Evolutionary conservation across 2,113 vertebrate genomes (phyloP), one percentile per base, ranked within the genome.

Genomic region (Cyphotilapia sp.): DNA sequence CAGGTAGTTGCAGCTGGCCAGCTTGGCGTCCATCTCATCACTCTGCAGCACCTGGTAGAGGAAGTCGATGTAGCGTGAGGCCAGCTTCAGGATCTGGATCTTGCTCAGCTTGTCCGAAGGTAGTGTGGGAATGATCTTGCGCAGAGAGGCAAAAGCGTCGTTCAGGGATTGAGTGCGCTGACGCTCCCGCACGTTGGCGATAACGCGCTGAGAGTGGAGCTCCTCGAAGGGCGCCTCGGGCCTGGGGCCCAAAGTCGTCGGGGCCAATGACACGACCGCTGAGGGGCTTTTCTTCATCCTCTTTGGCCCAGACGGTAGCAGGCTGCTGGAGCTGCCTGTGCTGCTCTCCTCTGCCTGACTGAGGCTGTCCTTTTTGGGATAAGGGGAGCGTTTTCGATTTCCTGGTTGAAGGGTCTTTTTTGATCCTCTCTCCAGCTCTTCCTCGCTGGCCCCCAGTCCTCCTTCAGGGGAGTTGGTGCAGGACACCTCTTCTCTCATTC

Each of bases 61-160:
- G 96, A 98, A 98, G 93, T 98, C 97, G 29, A 98, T 98, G 96
- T 98, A 98, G 49, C 97, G 97, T 0, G 97, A 97, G 2, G 97
- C 97, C 95, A 98, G 51, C 93, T 98, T 98, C 40, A 98, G 97
- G 89, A 97, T 98, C 92, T 98, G 97, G 95, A 98, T 98, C 95
- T 98, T 98, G 96, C 97, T 98, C 78, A 98, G 97, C 93, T 98
- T 98, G 95, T 98, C 97, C 1, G 97, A 98, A 17, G 97, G 97
- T 90, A 98, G 94, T 5, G 97, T 98, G 35, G 97, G 97, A 95
- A 98, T 98, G 96, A 98, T 98, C 86, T 98, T 97, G 82, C 97
- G 96, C 71, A 98, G 96, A 22, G 97, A 97, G 1, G 97, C 96
- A 35, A 98, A 98, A 92, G 97, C 97, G 2, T 98, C 97, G 14